Percentiles rank a stretch among this genome's conserved stretches.
These are phyloP conservation scores for Corydoras sp. DNA, from an alignment of 2,113 vertebrate genomes.

Conservation along the genomic window DNA sequence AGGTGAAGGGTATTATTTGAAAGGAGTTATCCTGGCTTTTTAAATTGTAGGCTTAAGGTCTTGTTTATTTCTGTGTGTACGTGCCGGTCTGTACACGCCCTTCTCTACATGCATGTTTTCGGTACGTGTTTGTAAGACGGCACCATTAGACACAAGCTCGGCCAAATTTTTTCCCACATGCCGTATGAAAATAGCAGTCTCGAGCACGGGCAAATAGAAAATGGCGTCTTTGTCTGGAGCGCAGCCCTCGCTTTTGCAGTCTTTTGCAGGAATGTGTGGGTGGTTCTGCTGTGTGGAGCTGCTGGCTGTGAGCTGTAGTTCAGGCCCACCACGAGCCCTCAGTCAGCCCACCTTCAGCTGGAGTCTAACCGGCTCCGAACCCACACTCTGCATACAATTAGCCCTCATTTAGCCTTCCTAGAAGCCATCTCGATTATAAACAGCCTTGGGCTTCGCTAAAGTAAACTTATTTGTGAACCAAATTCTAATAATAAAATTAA, in stretches of 20 bases:
- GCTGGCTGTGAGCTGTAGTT: slow-evolving; percentile 11
- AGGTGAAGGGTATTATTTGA: slow-evolving; percentile 11
- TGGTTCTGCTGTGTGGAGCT: slow-evolving; percentile 19
- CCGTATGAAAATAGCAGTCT: slow-evolving; percentile 5
- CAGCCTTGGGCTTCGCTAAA: too few relatives aligned
- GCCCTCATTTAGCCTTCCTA: background rate
- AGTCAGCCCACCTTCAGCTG: slow-evolving; percentile 9
- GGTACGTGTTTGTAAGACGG: slow-evolving; percentile 1
- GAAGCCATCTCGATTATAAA: background rate
- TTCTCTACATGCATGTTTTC: slow-evolving; percentile 2
- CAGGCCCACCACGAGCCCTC: slow-evolving; percentile 10
- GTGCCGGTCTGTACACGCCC: slow-evolving; percentile 1
- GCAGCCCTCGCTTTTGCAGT: slow-evolving; percentile 19
- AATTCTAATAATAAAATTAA: too few relatives aligned
- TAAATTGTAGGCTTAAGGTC: slow-evolving; percentile 1
- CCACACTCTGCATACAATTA: background rate
- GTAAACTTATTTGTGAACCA: too few relatives aligned
- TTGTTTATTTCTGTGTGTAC: slow-evolving; percentile 2
- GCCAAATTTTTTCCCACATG: slow-evolving; percentile 5
- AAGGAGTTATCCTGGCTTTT: slow-evolving; percentile 4
- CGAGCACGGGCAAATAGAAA: slow-evolving; percentile 19
- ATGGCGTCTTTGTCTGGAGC: slow-evolving; percentile 32
- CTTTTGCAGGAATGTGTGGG: slow-evolving; percentile 18
- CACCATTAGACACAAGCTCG: background rate
- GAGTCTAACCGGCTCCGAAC: background rate